A percentile compares a stretch with the other conserved stretches of the same genome.
phyloP scores from a whole-genome alignment of 2,113 vertebrate species.

The Tyrannus savana region DNA sequence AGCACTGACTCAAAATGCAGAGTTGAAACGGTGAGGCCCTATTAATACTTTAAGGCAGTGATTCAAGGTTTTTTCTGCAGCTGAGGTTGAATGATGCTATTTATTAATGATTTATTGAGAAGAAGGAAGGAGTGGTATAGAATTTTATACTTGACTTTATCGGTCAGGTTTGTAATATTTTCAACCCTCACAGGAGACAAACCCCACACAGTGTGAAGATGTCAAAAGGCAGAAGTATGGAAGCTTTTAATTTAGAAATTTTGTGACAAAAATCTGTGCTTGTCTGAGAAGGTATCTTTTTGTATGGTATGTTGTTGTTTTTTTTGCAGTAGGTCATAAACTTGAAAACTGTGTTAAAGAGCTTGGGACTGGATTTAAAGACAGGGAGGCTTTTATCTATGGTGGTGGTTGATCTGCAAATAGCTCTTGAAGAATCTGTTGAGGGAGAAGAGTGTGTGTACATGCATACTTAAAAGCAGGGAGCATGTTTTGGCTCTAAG shows the following conservation, averaged over 20 bases:
- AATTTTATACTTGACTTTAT: not conserved
- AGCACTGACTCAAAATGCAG: not conserved
- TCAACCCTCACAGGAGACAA: rapidly evolving
- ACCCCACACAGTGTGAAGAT: not conserved
- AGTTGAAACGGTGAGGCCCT: not conserved
- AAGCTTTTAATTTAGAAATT: not conserved
- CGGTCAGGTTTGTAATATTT: not conserved
- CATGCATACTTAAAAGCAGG: rapidly evolving
- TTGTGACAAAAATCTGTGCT: not conserved
- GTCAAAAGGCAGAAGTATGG: not conserved
- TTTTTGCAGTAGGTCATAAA: not conserved
- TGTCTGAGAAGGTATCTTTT: not conserved
- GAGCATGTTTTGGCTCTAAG: not conserved
- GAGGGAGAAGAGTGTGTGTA: not conserved
- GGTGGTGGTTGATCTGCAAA: not conserved
- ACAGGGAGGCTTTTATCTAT: not conserved
- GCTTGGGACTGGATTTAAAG: not conserved
- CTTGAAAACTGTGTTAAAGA: not conserved
- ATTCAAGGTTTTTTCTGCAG: not conserved
- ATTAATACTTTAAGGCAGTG: not conserved
- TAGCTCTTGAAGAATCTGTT: not conserved
- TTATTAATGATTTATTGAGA: not conserved
- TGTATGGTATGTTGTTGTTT: rapidly evolving
- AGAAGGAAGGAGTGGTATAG: not conserved
- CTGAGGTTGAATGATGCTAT: not conserved